phyloP scores from a whole-genome alignment of 2,888 invertebrate genomes.

The Brachyopa scutellaris region DNA sequence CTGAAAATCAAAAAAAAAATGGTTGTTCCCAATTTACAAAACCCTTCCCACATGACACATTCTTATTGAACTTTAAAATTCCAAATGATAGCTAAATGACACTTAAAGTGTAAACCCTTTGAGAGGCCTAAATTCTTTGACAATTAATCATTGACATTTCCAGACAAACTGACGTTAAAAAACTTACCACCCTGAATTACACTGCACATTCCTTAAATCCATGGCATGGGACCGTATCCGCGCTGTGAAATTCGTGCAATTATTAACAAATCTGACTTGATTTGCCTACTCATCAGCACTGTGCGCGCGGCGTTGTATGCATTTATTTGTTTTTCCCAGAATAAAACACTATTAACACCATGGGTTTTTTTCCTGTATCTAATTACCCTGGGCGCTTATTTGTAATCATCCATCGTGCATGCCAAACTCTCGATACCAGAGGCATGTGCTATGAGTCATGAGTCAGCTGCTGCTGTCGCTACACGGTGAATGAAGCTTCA shows the following conservation, averaged over 20 bases:
- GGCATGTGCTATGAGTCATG: slow-evolving; percentile 43
- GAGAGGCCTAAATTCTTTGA: too few relatives aligned
- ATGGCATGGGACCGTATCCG: neutral
- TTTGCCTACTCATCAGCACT: slow-evolving; percentile 36
- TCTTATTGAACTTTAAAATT: too few relatives aligned
- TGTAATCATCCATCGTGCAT: slow-evolving; percentile 44
- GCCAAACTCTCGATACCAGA: slow-evolving; percentile 25
- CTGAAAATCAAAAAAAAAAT: too few relatives aligned
- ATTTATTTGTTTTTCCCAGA: slow-evolving; percentile 36
- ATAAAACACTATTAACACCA: slow-evolving; percentile 43
- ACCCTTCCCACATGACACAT: too few relatives aligned
- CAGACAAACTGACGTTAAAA: too few relatives aligned
- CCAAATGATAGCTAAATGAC: too few relatives aligned
- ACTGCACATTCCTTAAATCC: neutral
- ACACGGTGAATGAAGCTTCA: slow-evolving; percentile 44
- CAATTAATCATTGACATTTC: too few relatives aligned
- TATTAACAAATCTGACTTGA: neutral
- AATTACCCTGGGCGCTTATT: slow-evolving; percentile 53
- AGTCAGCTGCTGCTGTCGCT: slow-evolving; percentile 34
- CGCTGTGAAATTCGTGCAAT: neutral
- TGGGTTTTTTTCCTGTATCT: slow-evolving; percentile 56
- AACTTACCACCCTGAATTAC: too few relatives aligned
- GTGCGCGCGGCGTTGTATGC: neutral
- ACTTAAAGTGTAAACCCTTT: too few relatives aligned
- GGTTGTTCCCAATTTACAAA: too few relatives aligned